Percentiles rank a stretch among this genome's conserved stretches.
These are phyloP conservation scores for Myotis pilosus DNA, from an alignment of 2,797 vertebrate genomes.

Conservation along the genomic window DNA sequence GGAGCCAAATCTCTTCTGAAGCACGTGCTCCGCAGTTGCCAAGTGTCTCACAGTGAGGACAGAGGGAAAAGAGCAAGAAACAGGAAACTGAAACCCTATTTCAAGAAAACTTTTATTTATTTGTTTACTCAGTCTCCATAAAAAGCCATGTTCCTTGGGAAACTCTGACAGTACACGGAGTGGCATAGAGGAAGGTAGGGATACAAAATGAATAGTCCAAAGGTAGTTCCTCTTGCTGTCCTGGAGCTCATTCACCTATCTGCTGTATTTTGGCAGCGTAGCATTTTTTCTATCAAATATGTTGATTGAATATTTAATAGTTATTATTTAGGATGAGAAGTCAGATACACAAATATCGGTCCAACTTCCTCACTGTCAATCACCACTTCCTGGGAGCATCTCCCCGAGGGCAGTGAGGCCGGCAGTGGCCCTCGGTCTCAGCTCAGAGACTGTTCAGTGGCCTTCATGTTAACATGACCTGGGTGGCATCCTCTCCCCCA, in stretches of 20 bases:
- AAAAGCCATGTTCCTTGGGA: background rate
- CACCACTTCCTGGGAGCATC: background rate
- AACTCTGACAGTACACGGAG: background rate
- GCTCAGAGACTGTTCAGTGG: background rate
- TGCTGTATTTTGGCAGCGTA: background rate
- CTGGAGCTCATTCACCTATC: background rate
- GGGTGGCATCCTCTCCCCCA: background rate
- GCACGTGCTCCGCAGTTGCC: background rate
- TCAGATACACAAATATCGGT: background rate
- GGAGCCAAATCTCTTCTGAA: background rate
- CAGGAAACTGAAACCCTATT: background rate
- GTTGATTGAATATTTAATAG: background rate
- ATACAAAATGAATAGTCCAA: background rate
- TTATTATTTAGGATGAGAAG: slow-evolving; percentile 12
- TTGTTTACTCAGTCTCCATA: background rate
- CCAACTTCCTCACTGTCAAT: background rate
- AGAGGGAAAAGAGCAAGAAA: background rate
- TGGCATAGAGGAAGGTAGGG: background rate
- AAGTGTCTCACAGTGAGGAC: background rate
- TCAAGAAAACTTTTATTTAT: background rate
- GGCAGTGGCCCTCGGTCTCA: rapidly evolving
- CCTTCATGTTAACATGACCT: background rate
- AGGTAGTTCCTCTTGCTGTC: background rate
- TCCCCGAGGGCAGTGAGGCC: background rate
- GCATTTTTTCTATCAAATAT: background rate